Base-by-base conservation (phyloP, 2,113 vertebrate genomes). In the Synchiropus splendidus region DNA sequence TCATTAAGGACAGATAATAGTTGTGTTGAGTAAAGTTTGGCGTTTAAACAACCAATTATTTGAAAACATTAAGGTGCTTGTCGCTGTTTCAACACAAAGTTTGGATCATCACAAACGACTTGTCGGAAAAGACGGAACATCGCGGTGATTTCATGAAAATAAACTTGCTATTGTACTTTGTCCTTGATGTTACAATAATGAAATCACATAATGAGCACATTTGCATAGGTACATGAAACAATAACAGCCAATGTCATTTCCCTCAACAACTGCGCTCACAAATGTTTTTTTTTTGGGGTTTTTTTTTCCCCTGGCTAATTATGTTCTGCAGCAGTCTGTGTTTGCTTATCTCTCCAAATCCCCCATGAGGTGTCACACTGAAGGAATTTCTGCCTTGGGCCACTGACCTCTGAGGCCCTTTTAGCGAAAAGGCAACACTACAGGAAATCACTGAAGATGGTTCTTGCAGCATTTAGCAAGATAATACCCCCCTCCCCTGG, bases 381-480 rank as follows among this genome's bases (percentile, higher is more conserved):
- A 86, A 83, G 77, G 80, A 84, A 84, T 82, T 77, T 79, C 68
- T 66, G 84, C 86, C 80, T 66, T 51, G 78, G 85, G 86, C 85
- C 70, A 58, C 14, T 85, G 81, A 87, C 82, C 87, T 84, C 40
- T 55, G 63, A 63, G 78, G 80, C 83, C 85, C 80, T 79, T 64
- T 68, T 38, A 51, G 57, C 75, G 4, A 81, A 77, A 79, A 85
- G 80, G 77, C 76, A 85, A 79, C 86, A 75, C 89, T 70, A 63
- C 85, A 87, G 85, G 79, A 89, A 86, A 81, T 81, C 84, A 83
- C 80, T 80, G 79, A 87, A 84, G 79, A 83, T 67, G 79, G 72
- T 59, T 81, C 54, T 35, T 69, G 54, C 58, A 74, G 65, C 80
- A 83, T 83, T 83, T 87, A 85, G 88, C 65, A 58, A 88, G 87